Conservation (phyloP, 2,888 invertebrate genomes). For the Plusia festucae region DNA sequence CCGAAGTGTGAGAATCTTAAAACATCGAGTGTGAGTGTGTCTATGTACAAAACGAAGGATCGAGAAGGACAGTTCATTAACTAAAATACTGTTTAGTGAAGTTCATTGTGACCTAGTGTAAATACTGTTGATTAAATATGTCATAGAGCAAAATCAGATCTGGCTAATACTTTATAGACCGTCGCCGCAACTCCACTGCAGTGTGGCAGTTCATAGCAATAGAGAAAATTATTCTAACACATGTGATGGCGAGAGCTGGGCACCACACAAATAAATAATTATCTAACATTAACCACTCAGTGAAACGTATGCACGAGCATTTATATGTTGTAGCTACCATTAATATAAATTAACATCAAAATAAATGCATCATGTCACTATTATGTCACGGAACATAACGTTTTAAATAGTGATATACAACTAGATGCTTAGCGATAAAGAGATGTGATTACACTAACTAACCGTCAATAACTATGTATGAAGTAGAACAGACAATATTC, state of each 20-base stretch:
- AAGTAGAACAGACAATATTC: constrained; percentile 74
- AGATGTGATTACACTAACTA: constrained; percentile 88
- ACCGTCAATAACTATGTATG: constrained; percentile 75
- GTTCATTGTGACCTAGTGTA: constrained; percentile 80
- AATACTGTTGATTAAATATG: constrained; percentile 80
- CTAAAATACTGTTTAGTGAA: constrained; percentile 85
- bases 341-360: constrained; percentile 88
- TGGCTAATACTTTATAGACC: constrained; percentile 77
- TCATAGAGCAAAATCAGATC: constrained; percentile 81
- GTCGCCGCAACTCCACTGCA: constrained; percentile 60
- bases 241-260: constrained; percentile 69
- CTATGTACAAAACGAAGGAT: constrained; percentile 81
- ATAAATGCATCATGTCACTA: constrained; percentile 89
- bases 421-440: constrained; percentile 83
- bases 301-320: constrained; percentile 85
- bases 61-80: constrained; percentile 74
- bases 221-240: constrained; percentile 81
- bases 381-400: constrained; percentile 86
- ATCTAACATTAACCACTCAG: constrained; percentile 83
- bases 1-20: constrained; percentile 67
- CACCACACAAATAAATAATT: constrained; percentile 84
- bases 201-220: constrained; percentile 72
- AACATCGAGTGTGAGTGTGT: constrained; percentile 68
- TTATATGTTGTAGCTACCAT: constrained; percentile 87
- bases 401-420: constrained; percentile 81